These are phyloP conservation scores for Lerista edwardsae DNA, from an alignment of 2,797 vertebrate genomes.

Conservation along the genomic window DNA sequence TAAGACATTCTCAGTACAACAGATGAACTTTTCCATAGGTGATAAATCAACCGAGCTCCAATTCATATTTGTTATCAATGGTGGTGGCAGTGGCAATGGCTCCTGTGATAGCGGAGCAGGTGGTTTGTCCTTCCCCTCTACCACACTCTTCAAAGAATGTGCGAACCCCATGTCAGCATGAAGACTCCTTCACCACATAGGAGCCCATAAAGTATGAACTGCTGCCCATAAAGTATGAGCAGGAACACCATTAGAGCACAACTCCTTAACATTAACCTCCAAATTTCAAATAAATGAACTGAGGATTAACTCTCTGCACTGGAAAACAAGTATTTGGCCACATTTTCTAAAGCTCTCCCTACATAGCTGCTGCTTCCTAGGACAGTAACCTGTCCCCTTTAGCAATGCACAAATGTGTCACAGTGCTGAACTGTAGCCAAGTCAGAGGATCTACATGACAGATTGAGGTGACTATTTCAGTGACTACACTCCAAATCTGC, in stretches of 20 bases:
- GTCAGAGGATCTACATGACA: background rate
- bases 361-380: background rate
- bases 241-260: no score
- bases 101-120: no score
- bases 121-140: no score
- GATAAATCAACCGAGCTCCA: background rate
- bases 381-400: background rate
- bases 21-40: background rate
- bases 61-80: background rate
- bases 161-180: background rate
- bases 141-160: background rate
- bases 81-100: background rate
- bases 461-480: background rate
- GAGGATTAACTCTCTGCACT: background rate
- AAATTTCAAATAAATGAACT: no score
- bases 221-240: no score
- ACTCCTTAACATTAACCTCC: no score
- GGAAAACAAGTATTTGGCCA: background rate
- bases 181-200: background rate
- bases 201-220: no score
- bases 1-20: background rate
- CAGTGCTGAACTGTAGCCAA: background rate
- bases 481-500: background rate
- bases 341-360: background rate
- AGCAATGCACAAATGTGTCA: background rate